Conservation (phyloP, 1,140 invertebrate genomes). For the Drosophila mayri region DNA sequence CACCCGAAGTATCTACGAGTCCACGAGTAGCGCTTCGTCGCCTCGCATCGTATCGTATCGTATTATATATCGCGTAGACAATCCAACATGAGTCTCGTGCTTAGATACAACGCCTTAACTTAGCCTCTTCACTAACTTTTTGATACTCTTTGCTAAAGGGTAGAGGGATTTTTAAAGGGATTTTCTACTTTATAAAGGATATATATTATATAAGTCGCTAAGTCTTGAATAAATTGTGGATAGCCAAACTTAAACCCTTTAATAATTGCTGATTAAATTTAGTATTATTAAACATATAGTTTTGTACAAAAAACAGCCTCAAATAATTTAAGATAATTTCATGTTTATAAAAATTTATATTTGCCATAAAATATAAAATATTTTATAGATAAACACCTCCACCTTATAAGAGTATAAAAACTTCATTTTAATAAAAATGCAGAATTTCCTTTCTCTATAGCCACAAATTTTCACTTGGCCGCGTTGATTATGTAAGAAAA, state of each 20-base stretch:
- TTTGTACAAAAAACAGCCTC: too few species aligned
- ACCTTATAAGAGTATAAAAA: neutral
- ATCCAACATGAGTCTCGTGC: conserved; percentile 77
- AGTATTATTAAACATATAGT: too few species aligned
- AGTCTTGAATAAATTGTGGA: too few species aligned
- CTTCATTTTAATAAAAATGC: neutral
- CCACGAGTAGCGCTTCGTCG: conserved; percentile 27
- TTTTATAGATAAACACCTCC: neutral
- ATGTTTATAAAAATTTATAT: neutral
- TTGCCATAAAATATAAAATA: neutral
- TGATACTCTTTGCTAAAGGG: neutral
- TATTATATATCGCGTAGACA: conserved; percentile 47
- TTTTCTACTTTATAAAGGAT: too few species aligned
- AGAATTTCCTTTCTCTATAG: neutral
- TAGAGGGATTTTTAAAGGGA: neutral
- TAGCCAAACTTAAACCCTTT: too few species aligned
- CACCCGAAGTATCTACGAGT: conserved; percentile 29
- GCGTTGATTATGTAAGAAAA: conserved; percentile 68
- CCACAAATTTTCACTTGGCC: conserved; percentile 47
- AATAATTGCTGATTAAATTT: too few species aligned
- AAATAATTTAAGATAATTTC: neutral
- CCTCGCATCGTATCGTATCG: conserved; percentile 28
- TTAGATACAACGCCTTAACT: conserved; percentile 51
- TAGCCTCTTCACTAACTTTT: conserved; percentile 10
- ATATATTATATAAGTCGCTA: too few species aligned